Evolutionary conservation across 2,113 vertebrate genomes (phyloP), one percentile per base, ranked within the genome.

Genomic region (Delphinapterus leucas): DNA sequence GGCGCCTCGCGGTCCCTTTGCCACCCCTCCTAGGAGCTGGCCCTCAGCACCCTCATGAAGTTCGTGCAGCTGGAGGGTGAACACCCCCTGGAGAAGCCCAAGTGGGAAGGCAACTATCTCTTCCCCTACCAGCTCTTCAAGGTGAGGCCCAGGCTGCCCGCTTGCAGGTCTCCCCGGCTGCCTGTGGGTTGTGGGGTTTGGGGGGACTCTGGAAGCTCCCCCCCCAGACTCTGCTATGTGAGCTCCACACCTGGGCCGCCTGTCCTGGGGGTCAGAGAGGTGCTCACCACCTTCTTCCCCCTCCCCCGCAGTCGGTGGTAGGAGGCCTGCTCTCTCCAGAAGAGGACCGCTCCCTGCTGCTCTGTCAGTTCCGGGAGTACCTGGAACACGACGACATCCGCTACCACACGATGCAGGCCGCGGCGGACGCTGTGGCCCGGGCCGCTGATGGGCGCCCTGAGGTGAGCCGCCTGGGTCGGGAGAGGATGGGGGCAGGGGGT

Each of bases 301-400:
- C 4, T 21, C 53, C 15, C n/a, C 53, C 44, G 36, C 95, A 99
- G 99, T 95, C 97, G 0, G 98, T 99, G 85, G 98, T 99, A 12
- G 95, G 97, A 18, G 97, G 98, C 92, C 98, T 99, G 47, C 98
- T 99, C 0, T 99, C 99, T 1, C 65, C 82, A 3, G 89, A 98
- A 0, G 98, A 98, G 36, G 99, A 99, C 4, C 98, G 96, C 61
- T 97, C 99, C 0, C 98, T 99, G 63, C 99, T 99, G 21, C 99
- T 99, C 96, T 99, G 99, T 53, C 99, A 99, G 96, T 99, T 99
- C 95, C 99, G 99, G 96, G 99, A 99, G 58, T 99, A 99, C 38
- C 95, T 99, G 65, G 99, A 99, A 53, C 98, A 99, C 1, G 99
- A 99, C 0, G 99, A 99, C 0, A 67, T 99, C 26, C 99, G 99